phyloP scores from a whole-genome alignment of 2,797 vertebrate species.

The Periophthalmus magnuspinnatus region DNA sequence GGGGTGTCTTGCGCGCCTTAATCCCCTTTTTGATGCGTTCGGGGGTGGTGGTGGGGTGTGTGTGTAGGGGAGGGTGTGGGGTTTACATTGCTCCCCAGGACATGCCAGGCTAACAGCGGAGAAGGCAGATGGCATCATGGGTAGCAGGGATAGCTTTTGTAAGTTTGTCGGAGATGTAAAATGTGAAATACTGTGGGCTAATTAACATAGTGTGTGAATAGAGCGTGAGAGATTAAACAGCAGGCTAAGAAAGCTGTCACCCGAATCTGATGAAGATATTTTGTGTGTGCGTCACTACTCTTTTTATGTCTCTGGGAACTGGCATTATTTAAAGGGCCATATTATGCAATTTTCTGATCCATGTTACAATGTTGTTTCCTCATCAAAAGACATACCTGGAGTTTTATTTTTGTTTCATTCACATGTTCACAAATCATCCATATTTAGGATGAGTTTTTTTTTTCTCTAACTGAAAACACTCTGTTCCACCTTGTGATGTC shows the following conservation, averaged over 20 bases:
- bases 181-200: constrained; percentile 10
- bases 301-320: neutral
- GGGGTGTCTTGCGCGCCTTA: constrained; percentile 54
- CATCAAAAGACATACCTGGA: too few relatives aligned
- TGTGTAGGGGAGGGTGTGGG: too few relatives aligned
- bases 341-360: too few relatives aligned
- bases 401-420: too few relatives aligned
- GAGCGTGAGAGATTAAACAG: constrained; percentile 13
- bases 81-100: constrained; percentile 18
- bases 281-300: neutral
- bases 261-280: constrained; percentile 20
- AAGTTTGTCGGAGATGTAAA: constrained; percentile 35
- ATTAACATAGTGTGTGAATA: constrained; percentile 22
- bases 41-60: neutral
- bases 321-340: neutral
- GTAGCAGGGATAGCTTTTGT: constrained; percentile 30
- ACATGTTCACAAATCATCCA: too few relatives aligned
- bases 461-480: too few relatives aligned
- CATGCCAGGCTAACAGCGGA: constrained; percentile 31
- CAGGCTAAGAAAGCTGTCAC: constrained; percentile 2
- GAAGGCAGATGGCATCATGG: constrained; percentile 33
- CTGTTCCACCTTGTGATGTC: too few relatives aligned
- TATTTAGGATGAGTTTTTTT: too few relatives aligned
- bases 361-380: too few relatives aligned
- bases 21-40: constrained; percentile 65